phyloP scores from a whole-genome alignment of 2,113 vertebrate genomes.

The Ceuthmochares aereus region DNA sequence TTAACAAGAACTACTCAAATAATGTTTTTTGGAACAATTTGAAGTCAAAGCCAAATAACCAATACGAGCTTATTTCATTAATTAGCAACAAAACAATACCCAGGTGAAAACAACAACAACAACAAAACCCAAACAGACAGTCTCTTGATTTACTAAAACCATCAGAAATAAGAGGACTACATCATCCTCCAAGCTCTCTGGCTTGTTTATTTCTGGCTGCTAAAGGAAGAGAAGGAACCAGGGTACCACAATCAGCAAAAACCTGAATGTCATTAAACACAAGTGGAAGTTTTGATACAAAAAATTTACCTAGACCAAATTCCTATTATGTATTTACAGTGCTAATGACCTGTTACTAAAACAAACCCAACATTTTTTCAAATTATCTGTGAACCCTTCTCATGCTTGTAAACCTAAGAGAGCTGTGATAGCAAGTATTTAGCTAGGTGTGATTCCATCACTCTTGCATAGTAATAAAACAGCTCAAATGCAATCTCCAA shows the following conservation, averaged over 20 bases:
- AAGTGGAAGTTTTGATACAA: background rate
- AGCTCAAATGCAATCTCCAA: background rate
- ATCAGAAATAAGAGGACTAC: background rate
- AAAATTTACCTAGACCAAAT: background rate
- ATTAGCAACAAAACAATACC: background rate
- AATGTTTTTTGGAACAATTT: background rate
- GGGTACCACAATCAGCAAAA: background rate
- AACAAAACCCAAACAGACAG: background rate
- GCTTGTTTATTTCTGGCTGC: background rate
- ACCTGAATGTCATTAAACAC: background rate
- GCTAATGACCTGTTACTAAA: background rate
- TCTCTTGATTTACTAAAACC: background rate
- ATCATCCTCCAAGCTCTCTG: background rate
- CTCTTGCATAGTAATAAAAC: background rate
- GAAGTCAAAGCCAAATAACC: background rate
- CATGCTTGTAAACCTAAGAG: background rate
- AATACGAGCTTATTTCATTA: background rate
- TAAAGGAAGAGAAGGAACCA: background rate
- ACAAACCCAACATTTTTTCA: background rate
- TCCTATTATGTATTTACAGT: background rate
- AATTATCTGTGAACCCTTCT: background rate
- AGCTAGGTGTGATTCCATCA: background rate
- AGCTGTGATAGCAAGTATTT: background rate
- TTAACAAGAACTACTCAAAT: background rate
- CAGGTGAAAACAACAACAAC: background rate